Base-by-base conservation (phyloP, 2,888 invertebrate species). In the Drosophila sordidapex region DNA sequence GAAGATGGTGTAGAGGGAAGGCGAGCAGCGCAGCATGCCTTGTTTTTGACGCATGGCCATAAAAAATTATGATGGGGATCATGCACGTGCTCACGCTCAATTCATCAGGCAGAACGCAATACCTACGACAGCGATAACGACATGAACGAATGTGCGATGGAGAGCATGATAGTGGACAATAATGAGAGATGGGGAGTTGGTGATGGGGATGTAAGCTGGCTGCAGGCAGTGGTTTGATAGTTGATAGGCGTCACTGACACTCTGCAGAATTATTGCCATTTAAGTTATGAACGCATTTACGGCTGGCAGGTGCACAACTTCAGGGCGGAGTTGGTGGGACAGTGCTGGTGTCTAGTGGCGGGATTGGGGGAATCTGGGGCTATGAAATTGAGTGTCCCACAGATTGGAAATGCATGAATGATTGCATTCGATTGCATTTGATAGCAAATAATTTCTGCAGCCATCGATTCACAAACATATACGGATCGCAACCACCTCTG, bases 51-150 rank as follows among this genome's bases (percentile, higher is more conserved):
- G 83, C 81, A 76, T 78, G 87, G 70, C 81, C 77, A 84, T 85
- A 85, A 85, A 84, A 87, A 85, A 87, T 85, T 83, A 85, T 87
- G 79, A 87, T 83, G 87, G 85, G 78, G 81, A 87, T 81, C 85
- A 84, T 83, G 84, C 87, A 87, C 84, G 87, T 87, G 84, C 87
- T 81, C 81, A 78, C 83, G 87, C 83, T 84, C 84, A 84, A 85
- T 85, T 83, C 83, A 87, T 85, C 87, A 85, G 87, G 48, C 82
- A 69, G 74, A 58, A 77, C 69, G 77, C 61, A 72, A 72, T 82
- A 82, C 83, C 84, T 83, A 83, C 76, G 70, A 72, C 68, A 69
- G 49, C 59, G 54, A 52, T 54, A 52, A 31, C 25, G 33, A 40
- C 38, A 51, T 18, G 29, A 13, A 48, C n/a, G 29, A 36, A 36